Evolutionary conservation across 1,140 invertebrate species (phyloP), one percentile per base, ranked within the genome.

Genomic region (Caenorhabditis inopinata): DNA sequence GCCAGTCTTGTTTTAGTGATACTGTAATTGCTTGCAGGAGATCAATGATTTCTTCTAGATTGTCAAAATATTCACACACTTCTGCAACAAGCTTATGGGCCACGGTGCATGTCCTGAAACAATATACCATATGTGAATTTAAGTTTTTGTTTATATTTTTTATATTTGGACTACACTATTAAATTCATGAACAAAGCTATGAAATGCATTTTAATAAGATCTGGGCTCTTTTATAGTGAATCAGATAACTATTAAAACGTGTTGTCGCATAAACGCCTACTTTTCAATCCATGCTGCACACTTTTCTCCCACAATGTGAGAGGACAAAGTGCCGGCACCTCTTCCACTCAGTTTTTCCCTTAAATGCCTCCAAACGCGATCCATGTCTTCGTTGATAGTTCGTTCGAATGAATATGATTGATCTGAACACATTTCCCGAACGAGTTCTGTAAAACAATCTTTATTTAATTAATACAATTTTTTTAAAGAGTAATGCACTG

Each of bases 1-100:
- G 80, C 79, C 80, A 81, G 42, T 77, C 75, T 51, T 81, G 51
- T 23, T 51, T 76, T 12, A 81, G 11, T n/a, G 78, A 51, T 6
- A 21, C 25, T 6, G 35, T 51, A 6, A 81, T 78, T 38, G 80
- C 80, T 23, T 76, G 47, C 2, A 81, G 25, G 27, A 81, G 78
- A 32, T 81, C 74, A 23, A 81, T 76, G 6, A 81, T 48, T n/a
- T 81, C 48, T 25, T 53, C 73, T 12, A 68, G 6, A 32, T 46
- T 76, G 6, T 78, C 76, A 45, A 80, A 81, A 23, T 32, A 81
- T 9, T 48, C 46, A n/a, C 74, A 73, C 12, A 81, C 78, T 27
- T 47, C 47, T 18, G 53, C n/a, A 4, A 81, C 74, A 11, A 48
- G 53, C 12, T 58, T 35, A 25, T 76, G 75, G 12, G 58, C 25